These are phyloP conservation scores for Camelus dromedarius DNA, from an alignment of 2,113 vertebrate genomes.

Conservation along the genomic window DNA sequence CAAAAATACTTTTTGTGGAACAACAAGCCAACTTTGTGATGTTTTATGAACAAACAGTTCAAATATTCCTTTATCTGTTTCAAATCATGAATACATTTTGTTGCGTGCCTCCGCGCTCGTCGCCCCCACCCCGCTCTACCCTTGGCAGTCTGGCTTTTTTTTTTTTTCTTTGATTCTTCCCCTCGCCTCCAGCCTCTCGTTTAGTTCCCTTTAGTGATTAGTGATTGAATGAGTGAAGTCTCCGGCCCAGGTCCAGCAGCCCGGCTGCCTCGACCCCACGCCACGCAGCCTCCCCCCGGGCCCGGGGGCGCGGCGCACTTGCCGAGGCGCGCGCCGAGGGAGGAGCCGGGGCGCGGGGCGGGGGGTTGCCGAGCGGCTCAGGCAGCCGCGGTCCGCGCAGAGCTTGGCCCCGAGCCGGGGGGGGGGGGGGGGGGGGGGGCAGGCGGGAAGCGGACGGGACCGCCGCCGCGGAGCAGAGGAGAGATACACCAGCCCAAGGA, in stretches of 20 bases:
- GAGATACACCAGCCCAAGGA: not conserved
- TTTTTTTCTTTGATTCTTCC: not conserved
- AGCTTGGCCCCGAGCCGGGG: not conserved
- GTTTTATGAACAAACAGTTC: not conserved
- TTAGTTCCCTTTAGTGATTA: not conserved
- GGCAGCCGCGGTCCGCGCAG: rapidly evolving
- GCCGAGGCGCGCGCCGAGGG: too few relatives aligned
- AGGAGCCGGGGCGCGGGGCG: not conserved
- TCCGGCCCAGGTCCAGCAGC: not conserved
- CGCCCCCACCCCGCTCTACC: rapidly evolving
- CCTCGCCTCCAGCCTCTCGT: not conserved
- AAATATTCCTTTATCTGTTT: not conserved
- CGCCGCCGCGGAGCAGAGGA: rapidly evolving
- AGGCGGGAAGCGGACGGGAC: not conserved
- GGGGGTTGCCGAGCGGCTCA: not conserved
- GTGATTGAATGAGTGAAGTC: not conserved
- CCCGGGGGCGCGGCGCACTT: rapidly evolving
- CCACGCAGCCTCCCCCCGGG: rapidly evolving
- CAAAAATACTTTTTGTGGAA: not conserved
- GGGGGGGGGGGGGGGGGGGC: not conserved
- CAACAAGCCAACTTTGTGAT: not conserved
- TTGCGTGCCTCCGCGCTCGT: not conserved
- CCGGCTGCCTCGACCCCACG: rapidly evolving
- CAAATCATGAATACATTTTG: too few relatives aligned
- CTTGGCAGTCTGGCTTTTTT: rapidly evolving